A percentile compares a stretch with the other conserved stretches of the same genome.
These are phyloP conservation scores for Crotalus horridus DNA, from an alignment of 2,113 vertebrate species.

Conservation along the genomic window DNA sequence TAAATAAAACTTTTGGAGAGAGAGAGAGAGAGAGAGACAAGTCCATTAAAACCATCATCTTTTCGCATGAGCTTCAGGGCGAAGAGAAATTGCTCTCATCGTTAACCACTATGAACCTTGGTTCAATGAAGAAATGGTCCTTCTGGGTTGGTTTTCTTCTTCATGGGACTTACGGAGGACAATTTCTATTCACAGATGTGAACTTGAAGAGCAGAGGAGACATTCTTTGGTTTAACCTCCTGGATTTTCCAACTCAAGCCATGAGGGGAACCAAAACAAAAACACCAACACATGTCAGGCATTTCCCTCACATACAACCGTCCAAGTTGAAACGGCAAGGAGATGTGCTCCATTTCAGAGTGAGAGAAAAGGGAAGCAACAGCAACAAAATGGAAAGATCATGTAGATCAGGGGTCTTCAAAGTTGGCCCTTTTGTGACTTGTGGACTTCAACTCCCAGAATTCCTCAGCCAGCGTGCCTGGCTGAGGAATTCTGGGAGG, in stretches of 20 bases:
- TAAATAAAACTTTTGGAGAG: background rate
- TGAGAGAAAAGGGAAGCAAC: background rate
- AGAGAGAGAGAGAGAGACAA: background rate
- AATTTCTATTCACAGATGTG: background rate
- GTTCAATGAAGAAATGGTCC: background rate
- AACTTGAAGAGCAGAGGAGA: background rate
- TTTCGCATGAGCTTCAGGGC: background rate
- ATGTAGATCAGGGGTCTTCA: background rate
- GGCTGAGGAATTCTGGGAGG: too few relatives aligned
- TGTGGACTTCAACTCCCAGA: too few relatives aligned
- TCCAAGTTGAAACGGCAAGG: background rate
- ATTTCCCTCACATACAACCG: background rate
- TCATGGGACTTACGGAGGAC: background rate
- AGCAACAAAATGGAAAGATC: background rate
- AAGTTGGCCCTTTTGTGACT: too few relatives aligned
- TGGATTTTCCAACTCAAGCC: background rate
- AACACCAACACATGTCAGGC: background rate
- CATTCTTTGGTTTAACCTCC: background rate
- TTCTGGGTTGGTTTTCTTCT: background rate
- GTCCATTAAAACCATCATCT: background rate
- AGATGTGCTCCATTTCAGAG: background rate
- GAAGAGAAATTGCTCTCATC: background rate
- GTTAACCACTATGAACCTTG: background rate
- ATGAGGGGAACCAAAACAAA: background rate
- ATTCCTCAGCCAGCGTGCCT: too few relatives aligned